phyloP scores from a whole-genome alignment of 2,888 invertebrate species.

The Gymnocheta viridis region DNA sequence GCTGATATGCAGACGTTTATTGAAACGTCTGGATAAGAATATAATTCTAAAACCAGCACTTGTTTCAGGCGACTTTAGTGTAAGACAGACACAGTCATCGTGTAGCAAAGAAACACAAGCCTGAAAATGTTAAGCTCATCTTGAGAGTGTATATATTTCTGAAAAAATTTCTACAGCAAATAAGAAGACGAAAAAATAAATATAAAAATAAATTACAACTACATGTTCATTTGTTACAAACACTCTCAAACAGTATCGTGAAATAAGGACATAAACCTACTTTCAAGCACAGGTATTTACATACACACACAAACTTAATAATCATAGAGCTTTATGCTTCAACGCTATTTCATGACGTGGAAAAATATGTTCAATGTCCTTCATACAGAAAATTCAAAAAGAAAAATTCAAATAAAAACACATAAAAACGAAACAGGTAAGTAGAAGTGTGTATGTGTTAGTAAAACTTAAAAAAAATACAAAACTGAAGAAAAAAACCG shows the following conservation, averaged over 20 bases:
- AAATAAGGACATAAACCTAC: slow-evolving; percentile 27
- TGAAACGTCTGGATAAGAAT: neutral
- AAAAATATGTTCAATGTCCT: slow-evolving; percentile 70
- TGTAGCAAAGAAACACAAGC: neutral
- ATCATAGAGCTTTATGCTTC: slow-evolving; percentile 48
- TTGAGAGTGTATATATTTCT: slow-evolving; percentile 3
- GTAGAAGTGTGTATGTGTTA: neutral
- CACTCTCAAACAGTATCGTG: neutral
- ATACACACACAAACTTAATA: slow-evolving; percentile 7
- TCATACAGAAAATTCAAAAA: slow-evolving; percentile 27
- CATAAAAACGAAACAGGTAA: slow-evolving; percentile 5
- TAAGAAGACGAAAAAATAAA: neutral
- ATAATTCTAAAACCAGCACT: slow-evolving; percentile 1
- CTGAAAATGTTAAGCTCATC: slow-evolving; percentile 44
- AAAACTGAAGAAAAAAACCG: slow-evolving; percentile 9
- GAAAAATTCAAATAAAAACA: slow-evolving; percentile 13
- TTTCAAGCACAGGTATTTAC: neutral
- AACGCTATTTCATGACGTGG: slow-evolving; percentile 59
- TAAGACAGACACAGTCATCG: neutral
- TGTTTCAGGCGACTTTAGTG: neutral
- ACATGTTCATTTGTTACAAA: neutral
- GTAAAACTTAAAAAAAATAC: slow-evolving; percentile 22
- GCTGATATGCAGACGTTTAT: slow-evolving; percentile 12
- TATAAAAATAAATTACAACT: neutral
- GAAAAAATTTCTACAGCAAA: slow-evolving; percentile 10